These are phyloP conservation scores for Micoletzkya japonica DNA, from an alignment of 2,888 invertebrate species.

Conservation along the genomic window DNA sequence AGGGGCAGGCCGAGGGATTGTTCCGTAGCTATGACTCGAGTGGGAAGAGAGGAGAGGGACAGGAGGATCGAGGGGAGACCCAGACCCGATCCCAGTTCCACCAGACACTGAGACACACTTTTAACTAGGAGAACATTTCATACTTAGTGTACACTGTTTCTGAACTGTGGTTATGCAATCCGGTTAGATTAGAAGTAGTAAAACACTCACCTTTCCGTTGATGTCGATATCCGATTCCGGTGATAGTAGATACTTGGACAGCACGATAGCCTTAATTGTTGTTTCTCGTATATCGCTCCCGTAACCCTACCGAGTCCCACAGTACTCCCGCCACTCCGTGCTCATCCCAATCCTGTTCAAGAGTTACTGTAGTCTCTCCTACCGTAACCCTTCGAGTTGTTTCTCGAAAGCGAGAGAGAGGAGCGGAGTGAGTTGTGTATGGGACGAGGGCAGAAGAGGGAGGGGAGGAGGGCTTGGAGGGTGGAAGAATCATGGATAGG, in stretches of 20 bases:
- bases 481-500: slow-evolving; percentile 6
- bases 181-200: too few species aligned
- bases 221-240: slow-evolving; percentile 17
- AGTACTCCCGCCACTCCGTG: slow-evolving; percentile 30
- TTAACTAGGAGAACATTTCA: too few species aligned
- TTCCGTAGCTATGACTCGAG: slow-evolving; percentile 23
- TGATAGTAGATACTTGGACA: slow-evolving; percentile 11
- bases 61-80: slow-evolving; percentile 27
- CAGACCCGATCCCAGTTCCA: slow-evolving; percentile 23
- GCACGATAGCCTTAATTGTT: slow-evolving; percentile 23
- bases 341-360: slow-evolving; percentile 38
- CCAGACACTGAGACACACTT: slow-evolving; percentile 3
- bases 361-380: slow-evolving; percentile 51
- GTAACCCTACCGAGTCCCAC: slow-evolving; percentile 30
- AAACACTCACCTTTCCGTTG: slow-evolving; percentile 11
- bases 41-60: slow-evolving; percentile 19
- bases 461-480: not conserved
- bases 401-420: slow-evolving; percentile 27
- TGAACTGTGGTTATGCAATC: too few species aligned
- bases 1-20: slow-evolving; percentile 14
- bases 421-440: slow-evolving; percentile 24
- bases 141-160: too few species aligned
- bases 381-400: slow-evolving; percentile 23
- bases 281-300: not conserved
- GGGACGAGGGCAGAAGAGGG: slow-evolving; percentile 20